These are phyloP conservation scores for Onychomys arenicola DNA, from an alignment of 2,797 vertebrate species.

Conservation along the genomic window DNA sequence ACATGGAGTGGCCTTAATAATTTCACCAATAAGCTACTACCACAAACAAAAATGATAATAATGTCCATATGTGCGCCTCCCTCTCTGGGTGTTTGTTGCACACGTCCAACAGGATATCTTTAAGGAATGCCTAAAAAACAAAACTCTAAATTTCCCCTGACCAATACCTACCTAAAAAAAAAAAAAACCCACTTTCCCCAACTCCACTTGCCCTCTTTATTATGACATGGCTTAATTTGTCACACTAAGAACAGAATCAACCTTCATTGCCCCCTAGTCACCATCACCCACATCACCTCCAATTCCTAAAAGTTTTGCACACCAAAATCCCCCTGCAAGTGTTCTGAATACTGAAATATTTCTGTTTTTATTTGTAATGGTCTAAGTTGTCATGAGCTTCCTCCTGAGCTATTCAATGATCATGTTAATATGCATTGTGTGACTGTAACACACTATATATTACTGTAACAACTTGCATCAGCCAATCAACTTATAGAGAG, in stretches of 20 bases:
- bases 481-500: background rate
- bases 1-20: too few relatives aligned
- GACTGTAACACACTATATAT: background rate
- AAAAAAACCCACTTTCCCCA: background rate
- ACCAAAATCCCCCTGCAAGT: background rate
- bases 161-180: background rate
- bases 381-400: background rate
- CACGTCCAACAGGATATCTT: background rate
- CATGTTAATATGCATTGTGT: background rate
- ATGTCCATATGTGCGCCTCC: background rate
- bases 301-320: background rate
- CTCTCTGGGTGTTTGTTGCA: background rate
- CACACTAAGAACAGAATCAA: constrained; percentile 23
- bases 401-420: background rate
- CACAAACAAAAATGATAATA: background rate
- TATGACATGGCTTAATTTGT: background rate
- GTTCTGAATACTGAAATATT: background rate
- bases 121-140: background rate
- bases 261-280: constrained; percentile 30
- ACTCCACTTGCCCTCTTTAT: background rate
- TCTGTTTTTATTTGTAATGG: background rate
- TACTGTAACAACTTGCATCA: background rate
- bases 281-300: background rate
- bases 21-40: too few relatives aligned
- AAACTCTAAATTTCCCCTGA: constrained; percentile 8